Conservation (phyloP, 2,888 invertebrate species). For the Heliconius charithonia region DNA sequence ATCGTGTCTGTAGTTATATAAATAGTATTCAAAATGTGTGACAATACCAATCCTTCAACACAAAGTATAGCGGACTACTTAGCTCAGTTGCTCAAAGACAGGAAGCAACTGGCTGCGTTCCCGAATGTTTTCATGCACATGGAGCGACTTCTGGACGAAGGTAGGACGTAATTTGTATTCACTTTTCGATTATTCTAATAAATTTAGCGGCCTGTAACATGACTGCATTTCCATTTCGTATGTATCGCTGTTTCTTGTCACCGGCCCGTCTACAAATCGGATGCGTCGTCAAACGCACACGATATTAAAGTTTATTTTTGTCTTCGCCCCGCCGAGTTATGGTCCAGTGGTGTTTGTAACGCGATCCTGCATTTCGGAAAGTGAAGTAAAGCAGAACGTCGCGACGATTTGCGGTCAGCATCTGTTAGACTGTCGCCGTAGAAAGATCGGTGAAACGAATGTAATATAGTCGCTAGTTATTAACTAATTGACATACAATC, state of each 20-base stretch:
- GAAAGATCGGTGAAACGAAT: slow-evolving; percentile 75
- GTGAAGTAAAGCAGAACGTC: slow-evolving; percentile 76
- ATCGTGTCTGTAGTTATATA: slow-evolving; percentile 75
- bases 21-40: slow-evolving; percentile 81
- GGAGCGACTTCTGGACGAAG: slow-evolving; percentile 99
- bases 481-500: slow-evolving; percentile 58
- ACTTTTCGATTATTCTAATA: slow-evolving; percentile 60
- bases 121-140: slow-evolving; percentile 99
- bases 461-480: slow-evolving; percentile 46
- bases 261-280: slow-evolving; percentile 75
- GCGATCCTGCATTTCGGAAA: slow-evolving; percentile 80
- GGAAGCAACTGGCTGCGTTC: slow-evolving; percentile 99
- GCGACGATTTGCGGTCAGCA: slow-evolving; percentile 77
- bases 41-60: slow-evolving; percentile 88
- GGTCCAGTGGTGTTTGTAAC: slow-evolving; percentile 82
- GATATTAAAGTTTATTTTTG: slow-evolving; percentile 83
- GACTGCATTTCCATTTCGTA: slow-evolving; percentile 49
- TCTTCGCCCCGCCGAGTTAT: slow-evolving; percentile 82
- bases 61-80: slow-evolving; percentile 99
- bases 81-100: slow-evolving; percentile 99
- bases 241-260: slow-evolving; percentile 64
- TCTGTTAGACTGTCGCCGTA: slow-evolving; percentile 74
- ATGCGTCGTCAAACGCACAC: slow-evolving; percentile 82
- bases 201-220: slow-evolving; percentile 51
- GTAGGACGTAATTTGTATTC: slow-evolving; percentile 84